phyloP scores from a whole-genome alignment of 2,888 invertebrate species.

The Cataglyphis rosenhaueri region DNA sequence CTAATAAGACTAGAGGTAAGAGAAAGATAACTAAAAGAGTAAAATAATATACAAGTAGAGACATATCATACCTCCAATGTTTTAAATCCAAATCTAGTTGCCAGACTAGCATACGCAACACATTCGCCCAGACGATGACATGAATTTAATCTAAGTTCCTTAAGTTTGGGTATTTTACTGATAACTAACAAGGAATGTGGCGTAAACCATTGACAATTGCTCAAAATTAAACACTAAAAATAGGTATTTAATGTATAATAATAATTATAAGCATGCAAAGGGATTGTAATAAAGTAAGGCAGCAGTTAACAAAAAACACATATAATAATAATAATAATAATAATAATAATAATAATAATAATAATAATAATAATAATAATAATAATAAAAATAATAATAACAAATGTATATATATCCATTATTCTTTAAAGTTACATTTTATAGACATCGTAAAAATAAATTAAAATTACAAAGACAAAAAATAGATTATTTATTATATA shows the following conservation, averaged over 20 bases:
- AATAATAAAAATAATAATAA: neutral
- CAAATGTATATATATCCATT: neutral
- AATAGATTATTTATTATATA: neutral
- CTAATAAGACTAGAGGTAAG: conserved; percentile 74
- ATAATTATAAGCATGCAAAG: neutral
- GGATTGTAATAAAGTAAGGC: conserved; percentile 10
- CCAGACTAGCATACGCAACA: conserved; percentile 92
- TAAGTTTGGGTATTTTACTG: conserved; percentile 89
- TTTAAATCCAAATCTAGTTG: conserved; percentile 90
- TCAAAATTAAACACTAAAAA: conserved; percentile 89
- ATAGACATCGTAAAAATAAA: neutral
- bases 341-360: neutral
- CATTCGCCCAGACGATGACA: conserved; percentile 90
- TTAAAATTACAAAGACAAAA: conserved; percentile 4
- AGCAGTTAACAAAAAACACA: neutral
- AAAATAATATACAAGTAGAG: neutral
- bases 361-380: no score
- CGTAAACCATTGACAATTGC: conserved; percentile 91
- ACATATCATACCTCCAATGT: conserved; percentile 86
- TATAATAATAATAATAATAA: neutral
- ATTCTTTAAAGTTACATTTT: neutral
- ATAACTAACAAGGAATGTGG: conserved; percentile 91
- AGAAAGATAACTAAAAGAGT: conserved; percentile 8
- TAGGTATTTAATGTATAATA: conserved; percentile 37
- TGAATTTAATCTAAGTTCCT: conserved; percentile 88